Conservation (phyloP, 1,140 invertebrate species). For the Heliconius hermathena region DNA sequence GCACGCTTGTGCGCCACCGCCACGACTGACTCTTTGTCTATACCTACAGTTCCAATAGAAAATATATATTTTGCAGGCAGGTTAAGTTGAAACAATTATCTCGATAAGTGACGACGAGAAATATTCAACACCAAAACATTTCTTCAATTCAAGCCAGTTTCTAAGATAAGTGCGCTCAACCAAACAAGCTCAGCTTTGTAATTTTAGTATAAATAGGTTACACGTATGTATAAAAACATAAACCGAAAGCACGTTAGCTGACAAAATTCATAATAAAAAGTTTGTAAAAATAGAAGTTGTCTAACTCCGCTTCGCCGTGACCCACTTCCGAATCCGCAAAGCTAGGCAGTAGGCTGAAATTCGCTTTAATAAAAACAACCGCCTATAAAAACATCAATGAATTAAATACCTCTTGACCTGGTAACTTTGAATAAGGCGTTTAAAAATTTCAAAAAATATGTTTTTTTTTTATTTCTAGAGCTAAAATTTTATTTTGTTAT, state of each 20-base stretch:
- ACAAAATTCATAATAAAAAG: slow-evolving; percentile 13
- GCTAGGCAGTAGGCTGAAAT: slow-evolving; percentile 23
- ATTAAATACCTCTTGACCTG: slow-evolving; percentile 15
- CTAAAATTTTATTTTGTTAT: no score
- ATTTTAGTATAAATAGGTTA: no score
- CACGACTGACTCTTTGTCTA: no score
- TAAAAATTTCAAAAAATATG: neutral
- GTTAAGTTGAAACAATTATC: no score
- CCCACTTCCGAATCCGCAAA: slow-evolving; percentile 26
- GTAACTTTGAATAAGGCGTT: neutral
- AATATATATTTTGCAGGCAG: no score
- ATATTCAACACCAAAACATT: no score
- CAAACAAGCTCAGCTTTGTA: no score
- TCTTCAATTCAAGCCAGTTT: no score
- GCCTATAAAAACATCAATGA: slow-evolving; percentile 21
- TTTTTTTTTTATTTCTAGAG: neutral
- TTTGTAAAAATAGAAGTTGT: slow-evolving; percentile 26
- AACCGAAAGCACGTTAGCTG: neutral
- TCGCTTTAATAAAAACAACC: slow-evolving; percentile 20
- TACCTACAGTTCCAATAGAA: no score
- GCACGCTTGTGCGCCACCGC: no score
- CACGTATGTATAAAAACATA: neutral
- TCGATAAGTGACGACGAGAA: no score
- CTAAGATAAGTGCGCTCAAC: no score
- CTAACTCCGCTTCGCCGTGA: slow-evolving; percentile 23